phyloP scores from a whole-genome alignment of 2,113 vertebrate genomes.

The Ammodytes dubius region DNA sequence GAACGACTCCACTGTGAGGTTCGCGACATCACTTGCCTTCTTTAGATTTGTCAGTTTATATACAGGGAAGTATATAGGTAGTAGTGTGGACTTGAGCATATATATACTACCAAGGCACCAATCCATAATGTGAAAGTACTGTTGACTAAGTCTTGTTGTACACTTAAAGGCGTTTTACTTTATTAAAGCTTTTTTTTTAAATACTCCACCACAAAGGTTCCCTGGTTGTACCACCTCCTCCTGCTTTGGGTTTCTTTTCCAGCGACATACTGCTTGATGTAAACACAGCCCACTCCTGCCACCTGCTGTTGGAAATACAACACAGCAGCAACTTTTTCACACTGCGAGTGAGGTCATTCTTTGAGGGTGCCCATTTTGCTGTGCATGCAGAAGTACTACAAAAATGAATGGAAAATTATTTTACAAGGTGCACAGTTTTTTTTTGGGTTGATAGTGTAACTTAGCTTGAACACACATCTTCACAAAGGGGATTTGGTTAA shows the following conservation, averaged over 20 bases:
- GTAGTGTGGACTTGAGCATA: constrained; percentile 43
- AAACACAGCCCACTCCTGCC: constrained; percentile 74
- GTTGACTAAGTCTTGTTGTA: constrained; percentile 16
- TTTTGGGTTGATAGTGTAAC: constrained; percentile 17
- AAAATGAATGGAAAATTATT: constrained; percentile 40
- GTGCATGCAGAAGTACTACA: constrained; percentile 31
- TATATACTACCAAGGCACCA: constrained; percentile 18
- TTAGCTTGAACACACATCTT: constrained; percentile 20
- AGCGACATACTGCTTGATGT: background rate
- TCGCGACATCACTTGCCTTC: constrained; percentile 73
- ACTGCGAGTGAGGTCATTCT: constrained; percentile 50
- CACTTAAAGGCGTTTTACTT: constrained; percentile 11
- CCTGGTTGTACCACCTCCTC: constrained; percentile 30
- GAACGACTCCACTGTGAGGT: constrained; percentile 74
- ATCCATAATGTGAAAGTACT: constrained; percentile 33
- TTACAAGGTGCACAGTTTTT: constrained; percentile 36
- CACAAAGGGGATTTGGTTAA: constrained; percentile 13
- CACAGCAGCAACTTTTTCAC: constrained; percentile 22
- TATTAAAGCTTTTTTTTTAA: constrained; percentile 24
- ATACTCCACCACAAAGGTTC: constrained; percentile 27
- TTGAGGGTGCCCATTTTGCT: constrained; percentile 42
- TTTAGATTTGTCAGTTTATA: constrained; percentile 79
- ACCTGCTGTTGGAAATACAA: constrained; percentile 65
- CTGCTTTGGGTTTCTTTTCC: constrained; percentile 34
- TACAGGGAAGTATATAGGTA: constrained; percentile 63